Conservation (phyloP, 2,888 invertebrate species). For the Spodoptera exigua region DNA sequence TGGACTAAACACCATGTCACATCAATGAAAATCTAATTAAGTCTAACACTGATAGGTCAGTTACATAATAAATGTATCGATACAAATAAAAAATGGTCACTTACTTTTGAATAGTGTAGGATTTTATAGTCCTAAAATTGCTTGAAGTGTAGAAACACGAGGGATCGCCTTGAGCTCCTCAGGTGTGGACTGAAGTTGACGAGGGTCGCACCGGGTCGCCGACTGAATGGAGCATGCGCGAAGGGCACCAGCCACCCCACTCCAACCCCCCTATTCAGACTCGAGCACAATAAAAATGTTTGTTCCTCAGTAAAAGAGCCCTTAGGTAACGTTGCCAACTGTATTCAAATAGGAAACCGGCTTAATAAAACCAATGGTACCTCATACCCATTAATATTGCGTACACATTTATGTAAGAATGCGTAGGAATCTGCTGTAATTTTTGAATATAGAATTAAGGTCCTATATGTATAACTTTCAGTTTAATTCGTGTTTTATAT, state of each 20-base stretch:
- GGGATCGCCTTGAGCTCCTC: constrained; percentile 68
- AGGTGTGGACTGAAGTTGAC: constrained; percentile 82
- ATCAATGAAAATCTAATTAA: constrained; percentile 30
- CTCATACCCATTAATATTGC: constrained; percentile 14
- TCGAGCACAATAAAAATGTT: constrained; percentile 67
- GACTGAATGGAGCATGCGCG: constrained; percentile 85
- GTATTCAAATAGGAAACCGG: constrained; percentile 31
- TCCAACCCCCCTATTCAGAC: constrained; percentile 72
- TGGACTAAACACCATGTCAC: constrained; percentile 29
- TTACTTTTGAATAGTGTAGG: constrained; percentile 83
- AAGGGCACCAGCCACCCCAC: constrained; percentile 74
- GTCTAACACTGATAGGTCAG: constrained; percentile 8
- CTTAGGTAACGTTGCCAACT: constrained; percentile 45
- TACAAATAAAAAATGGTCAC: constrained; percentile 56
- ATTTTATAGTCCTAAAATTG: constrained; percentile 80
- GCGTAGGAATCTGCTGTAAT: too few species aligned
- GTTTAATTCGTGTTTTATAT: too few species aligned
- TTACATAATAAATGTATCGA: constrained; percentile 19
- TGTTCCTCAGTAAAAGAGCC: constrained; percentile 67
- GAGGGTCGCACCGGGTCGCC: constrained; percentile 72
- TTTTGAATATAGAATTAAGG: too few species aligned
- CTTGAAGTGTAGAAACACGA: constrained; percentile 61
- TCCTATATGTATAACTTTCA: too few species aligned
- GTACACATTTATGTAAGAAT: not conserved
- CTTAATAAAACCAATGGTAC: constrained; percentile 18